phyloP scores from a whole-genome alignment of 2,113 vertebrate species.

The Raja brachyura region DNA sequence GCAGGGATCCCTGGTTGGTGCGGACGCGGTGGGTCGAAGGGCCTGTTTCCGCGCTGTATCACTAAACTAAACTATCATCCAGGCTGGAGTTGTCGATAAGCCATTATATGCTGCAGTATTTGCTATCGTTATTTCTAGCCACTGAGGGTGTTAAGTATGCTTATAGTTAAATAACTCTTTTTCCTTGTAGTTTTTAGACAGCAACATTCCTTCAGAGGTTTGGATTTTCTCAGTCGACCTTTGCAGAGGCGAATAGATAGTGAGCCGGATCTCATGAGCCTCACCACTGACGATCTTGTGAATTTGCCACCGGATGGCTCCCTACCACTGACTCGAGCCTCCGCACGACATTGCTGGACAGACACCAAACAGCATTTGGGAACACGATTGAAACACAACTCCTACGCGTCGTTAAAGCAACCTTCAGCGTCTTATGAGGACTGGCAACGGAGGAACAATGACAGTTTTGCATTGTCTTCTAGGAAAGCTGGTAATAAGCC shows the following conservation, averaged over 20 bases:
- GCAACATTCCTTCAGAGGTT: conserved; percentile 52
- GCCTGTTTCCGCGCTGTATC: too few relatives aligned
- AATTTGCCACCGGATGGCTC: conserved; percentile 69
- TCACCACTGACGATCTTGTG: conserved; percentile 79
- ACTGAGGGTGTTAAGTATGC: background rate
- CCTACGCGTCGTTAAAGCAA: background rate
- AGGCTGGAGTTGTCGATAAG: background rate
- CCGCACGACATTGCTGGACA: conserved; percentile 43
- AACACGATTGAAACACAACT: background rate
- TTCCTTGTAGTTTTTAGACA: conserved; percentile 53
- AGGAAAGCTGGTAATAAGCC: background rate
- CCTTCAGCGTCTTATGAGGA: background rate
- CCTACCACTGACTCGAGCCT: conserved; percentile 53
- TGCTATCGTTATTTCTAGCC: background rate
- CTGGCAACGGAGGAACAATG: background rate
- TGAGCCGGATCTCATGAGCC: conserved; percentile 63
- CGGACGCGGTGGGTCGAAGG: too few relatives aligned
- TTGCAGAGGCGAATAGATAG: conserved; percentile 44
- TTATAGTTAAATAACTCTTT: background rate
- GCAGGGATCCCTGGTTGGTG: too few relatives aligned
- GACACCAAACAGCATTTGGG: background rate
- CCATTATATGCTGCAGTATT: background rate
- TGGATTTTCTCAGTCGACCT: conserved; percentile 55
- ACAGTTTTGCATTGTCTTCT: background rate
- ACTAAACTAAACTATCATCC: background rate